Evolutionary conservation across 2,797 vertebrate species (phyloP).

Genomic region (Sardinella longiceps): DNA sequence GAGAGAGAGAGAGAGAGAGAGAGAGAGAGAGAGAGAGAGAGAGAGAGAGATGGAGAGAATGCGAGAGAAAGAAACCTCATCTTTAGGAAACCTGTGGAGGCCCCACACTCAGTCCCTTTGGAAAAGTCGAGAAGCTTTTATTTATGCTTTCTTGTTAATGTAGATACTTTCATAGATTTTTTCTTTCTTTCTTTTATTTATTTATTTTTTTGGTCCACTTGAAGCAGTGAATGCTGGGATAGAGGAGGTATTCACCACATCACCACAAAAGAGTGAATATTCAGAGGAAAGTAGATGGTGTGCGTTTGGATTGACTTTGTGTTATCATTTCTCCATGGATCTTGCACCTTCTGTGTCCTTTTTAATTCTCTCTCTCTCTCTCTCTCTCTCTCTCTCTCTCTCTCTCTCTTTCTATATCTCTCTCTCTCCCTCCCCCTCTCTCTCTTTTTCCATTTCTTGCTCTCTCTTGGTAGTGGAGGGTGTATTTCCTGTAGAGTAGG

Average conservation of each 20-base stretch:
- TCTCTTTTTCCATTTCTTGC: not conserved
- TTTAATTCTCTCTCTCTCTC: not conserved
- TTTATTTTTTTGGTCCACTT: not conserved
- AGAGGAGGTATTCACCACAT: not conserved
- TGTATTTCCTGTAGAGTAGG: constrained; percentile 18
- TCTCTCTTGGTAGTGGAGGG: not conserved
- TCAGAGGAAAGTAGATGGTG: too few species aligned
- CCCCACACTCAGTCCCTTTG: not conserved
- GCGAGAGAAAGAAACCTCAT: not conserved
- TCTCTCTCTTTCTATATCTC: too few species aligned
- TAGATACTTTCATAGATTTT: not conserved
- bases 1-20: too few species aligned
- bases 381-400: not conserved
- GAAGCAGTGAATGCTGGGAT: not conserved
- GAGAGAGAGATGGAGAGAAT: not conserved
- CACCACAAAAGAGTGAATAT: not conserved
- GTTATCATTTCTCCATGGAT: not conserved
- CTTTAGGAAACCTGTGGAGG: constrained; percentile 11
- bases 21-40: too few species aligned
- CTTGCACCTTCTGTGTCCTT: not conserved
- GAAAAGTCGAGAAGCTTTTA: not conserved
- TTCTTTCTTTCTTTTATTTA: too few species aligned
- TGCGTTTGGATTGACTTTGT: too few species aligned
- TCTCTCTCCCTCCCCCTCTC: not conserved
- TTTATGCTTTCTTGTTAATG: not conserved